Evolutionary conservation across 2,113 vertebrate species (phyloP), one percentile per base, ranked within the genome.

Genomic region (Pangasianodon hypophthalmus): DNA sequence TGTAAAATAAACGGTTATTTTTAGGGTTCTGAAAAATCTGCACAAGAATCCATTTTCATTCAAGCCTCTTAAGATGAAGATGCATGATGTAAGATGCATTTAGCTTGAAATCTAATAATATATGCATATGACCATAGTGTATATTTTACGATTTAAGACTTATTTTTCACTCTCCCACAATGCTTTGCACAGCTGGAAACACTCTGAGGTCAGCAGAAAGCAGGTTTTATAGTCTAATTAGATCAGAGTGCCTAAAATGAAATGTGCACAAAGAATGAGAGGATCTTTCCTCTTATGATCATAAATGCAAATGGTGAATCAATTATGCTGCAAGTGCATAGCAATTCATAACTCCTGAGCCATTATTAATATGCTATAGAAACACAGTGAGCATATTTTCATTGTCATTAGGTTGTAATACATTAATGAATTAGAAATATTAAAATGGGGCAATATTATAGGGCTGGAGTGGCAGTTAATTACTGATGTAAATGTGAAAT

Each of bases 271-370:
- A 67, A 77, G 73, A 80, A 73, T 14, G 52, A 44, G 69, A 58
- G 44, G 44, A 46, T 73, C 41, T 87, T 87, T 87, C 81, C 85
- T 83, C 88, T 91, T 58, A 90, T 90, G 85, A 88, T 80, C 86
- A 88, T 91, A 91, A 91, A 92, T 93, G 91, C 91, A 93, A 93
- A 92, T 90, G 82, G 88, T 80, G 89, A 92, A 90, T 90, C 90
- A 93, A 92, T 92, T 92, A 93, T 77, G 89, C 64, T 60, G 56
- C 80, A 81, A 91, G 88, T 82, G 64, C 88, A 48, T 54, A 80
- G 73, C 84, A 84, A 90, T 89, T 90, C 32, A 83, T 85, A 37
- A 87, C 85, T 89, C 60, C 46, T 80, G 89, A 77, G 56, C 75
- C 67, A 77, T 91, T 54, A 88, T 88, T 93, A 90, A 91, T 88